Evolutionary conservation across 2,797 vertebrate species (phyloP).

Genomic region (Typhlichthys eigenmanni): DNA sequence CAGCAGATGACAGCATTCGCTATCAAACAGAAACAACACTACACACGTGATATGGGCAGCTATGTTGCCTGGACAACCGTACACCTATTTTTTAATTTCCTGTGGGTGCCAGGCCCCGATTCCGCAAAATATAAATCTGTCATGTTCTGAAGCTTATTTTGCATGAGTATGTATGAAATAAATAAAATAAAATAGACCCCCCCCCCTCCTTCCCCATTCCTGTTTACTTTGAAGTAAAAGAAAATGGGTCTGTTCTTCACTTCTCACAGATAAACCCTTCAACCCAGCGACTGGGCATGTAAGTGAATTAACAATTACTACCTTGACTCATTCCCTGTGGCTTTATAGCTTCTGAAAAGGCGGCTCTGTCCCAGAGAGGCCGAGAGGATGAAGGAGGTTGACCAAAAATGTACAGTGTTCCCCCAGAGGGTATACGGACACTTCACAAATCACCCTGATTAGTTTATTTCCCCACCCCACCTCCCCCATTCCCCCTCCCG

Average conservation of each 20-base stretch:
- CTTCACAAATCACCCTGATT: conserved; percentile 19
- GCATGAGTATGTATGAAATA: too few relatives aligned
- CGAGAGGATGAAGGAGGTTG: conserved; percentile 18
- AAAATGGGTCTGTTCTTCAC: conserved; percentile 41
- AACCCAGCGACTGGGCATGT: conserved; percentile 53
- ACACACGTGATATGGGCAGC: too few relatives aligned
- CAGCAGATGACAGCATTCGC: too few relatives aligned
- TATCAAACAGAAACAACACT: too few relatives aligned
- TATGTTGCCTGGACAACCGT: background rate
- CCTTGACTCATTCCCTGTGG: conserved; percentile 20
- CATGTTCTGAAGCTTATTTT: too few relatives aligned
- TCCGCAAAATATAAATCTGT: too few relatives aligned
- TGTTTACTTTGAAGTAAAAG: conserved; percentile 55
- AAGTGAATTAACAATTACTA: conserved; percentile 60
- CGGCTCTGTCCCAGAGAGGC: conserved; percentile 28
- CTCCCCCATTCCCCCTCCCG: too few relatives aligned
- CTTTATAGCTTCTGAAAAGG: conserved; percentile 36
- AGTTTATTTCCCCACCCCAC: conserved; percentile 8
- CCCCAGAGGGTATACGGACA: background rate
- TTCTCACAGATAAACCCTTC: conserved; percentile 49
- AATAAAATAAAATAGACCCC: too few relatives aligned
- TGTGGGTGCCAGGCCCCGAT: background rate
- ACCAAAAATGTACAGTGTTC: conserved; percentile 19
- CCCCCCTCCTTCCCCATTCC: conserved; percentile 15
- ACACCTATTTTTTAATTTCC: background rate